Evolutionary conservation across 2,113 vertebrate species (phyloP).

Genomic region (Toxotes jaculatrix): DNA sequence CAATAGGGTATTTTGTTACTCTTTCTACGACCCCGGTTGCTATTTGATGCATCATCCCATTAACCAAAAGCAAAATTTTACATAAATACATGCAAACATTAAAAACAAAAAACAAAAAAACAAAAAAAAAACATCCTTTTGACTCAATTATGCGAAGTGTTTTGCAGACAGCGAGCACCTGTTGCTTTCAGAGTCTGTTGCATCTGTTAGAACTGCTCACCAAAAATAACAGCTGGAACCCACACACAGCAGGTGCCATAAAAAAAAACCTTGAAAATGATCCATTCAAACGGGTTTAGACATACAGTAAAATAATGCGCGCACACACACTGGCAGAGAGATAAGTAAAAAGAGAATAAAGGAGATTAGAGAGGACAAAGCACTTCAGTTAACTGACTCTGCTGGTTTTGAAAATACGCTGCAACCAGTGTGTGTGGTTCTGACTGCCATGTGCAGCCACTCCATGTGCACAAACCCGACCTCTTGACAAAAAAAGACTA

Average conservation of each 20-base stretch:
- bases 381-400: background rate
- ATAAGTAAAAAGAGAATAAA: background rate
- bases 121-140: background rate
- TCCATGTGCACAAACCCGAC: background rate
- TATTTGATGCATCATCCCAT: background rate
- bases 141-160: constrained; percentile 20
- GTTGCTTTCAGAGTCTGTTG: constrained; percentile 42
- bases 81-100: background rate
- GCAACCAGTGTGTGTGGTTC: background rate
- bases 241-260: constrained; percentile 13
- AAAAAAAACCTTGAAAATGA: background rate
- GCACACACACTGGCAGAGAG: background rate
- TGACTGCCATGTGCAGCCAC: background rate
- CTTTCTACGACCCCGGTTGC: background rate
- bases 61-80: background rate
- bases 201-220: constrained; percentile 63
- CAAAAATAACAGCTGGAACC: constrained; percentile 49
- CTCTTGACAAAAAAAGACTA: background rate
- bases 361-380: constrained; percentile 21
- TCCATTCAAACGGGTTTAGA: background rate
- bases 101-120: background rate
- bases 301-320: background rate
- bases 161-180: constrained; percentile 52
- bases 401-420: constrained; percentile 1
- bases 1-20: background rate